Base-by-base conservation (phyloP, 92 coral and sea anemone genomes). In the Hydrozoanthus gracilis region DNA sequence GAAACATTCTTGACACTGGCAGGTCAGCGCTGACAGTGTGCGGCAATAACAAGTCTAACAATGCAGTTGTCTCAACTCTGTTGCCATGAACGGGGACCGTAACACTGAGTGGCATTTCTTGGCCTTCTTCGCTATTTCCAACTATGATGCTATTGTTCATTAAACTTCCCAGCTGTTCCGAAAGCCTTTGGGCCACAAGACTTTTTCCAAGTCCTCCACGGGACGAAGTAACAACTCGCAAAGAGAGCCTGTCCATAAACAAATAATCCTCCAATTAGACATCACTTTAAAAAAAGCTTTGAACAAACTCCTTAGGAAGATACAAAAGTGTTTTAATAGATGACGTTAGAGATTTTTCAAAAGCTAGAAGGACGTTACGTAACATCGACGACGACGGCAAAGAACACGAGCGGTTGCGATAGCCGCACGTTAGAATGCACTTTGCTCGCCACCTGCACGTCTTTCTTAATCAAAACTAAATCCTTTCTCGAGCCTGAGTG, bases 191-290 rank as follows among this genome's bases (percentile, higher is more conserved):
- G n/a, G 90, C 92, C 66, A 88, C 86, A 13, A 95, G 88, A 6
- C 93, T 88, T 74, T 95, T 95, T 2, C 98, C 98, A 55, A 92
- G 85, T 45, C 98, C 98, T 13, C 95, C 95, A 72, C 98, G 92
- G 10, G 73, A 82, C 2, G 98, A 95, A 12, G 95, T 86, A 8
- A 95, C 90, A 4, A 95, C 96, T 54, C 96, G 92, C 13, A 94
- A 90, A n/a, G 90, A 83, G 20, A 94, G 90, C 73, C 98, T 94
- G 70, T 8, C 51, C 3, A 72, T 3, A 79, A 56, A 9, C 15
- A 56, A 14, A 56, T n/a, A 7, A 56, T 9, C 39, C 39, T 27
- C 39, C 2, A 27, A 27, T 27, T 27, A 27, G 39, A 27, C 39
- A 27, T 27, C 0, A 27, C 39, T 27, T 27, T 27, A 27, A 2